Conservation (phyloP, 2,888 invertebrate genomes). For the Atrina japonica region DNA sequence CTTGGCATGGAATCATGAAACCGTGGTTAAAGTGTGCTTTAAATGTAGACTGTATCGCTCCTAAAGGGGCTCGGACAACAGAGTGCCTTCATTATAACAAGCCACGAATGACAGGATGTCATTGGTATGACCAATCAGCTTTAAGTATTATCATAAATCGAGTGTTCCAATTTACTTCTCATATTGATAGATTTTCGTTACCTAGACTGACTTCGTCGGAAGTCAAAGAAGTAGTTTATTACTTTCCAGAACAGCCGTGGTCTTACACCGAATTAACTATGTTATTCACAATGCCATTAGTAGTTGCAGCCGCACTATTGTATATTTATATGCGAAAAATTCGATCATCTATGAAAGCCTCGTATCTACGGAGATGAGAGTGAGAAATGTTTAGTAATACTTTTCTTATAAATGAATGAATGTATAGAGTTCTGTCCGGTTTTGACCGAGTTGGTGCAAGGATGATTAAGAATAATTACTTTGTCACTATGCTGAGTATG, state of each 20-base stretch:
- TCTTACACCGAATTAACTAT: slow-evolving; percentile 61
- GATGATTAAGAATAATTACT: too few species aligned
- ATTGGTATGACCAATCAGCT: slow-evolving; percentile 70
- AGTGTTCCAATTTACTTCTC: slow-evolving; percentile 58
- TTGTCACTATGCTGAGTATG: too few species aligned
- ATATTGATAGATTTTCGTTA: slow-evolving; percentile 57
- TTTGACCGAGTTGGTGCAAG: too few species aligned
- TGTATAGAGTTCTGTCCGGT: too few species aligned
- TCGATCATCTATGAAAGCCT: background rate
- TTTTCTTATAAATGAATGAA: too few species aligned
- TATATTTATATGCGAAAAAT: slow-evolving; percentile 22
- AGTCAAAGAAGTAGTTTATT: slow-evolving; percentile 50
- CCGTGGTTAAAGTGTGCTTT: slow-evolving; percentile 73
- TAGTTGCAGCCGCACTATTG: slow-evolving; percentile 16
- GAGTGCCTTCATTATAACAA: slow-evolving; percentile 67
- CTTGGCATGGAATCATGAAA: slow-evolving; percentile 67
- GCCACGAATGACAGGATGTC: slow-evolving; percentile 72
- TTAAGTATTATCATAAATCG: slow-evolving; percentile 69
- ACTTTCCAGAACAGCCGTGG: slow-evolving; percentile 72
- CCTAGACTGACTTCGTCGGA: slow-evolving; percentile 54
- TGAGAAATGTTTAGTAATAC: too few species aligned
- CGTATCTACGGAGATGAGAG: slow-evolving; percentile 6
- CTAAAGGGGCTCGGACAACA: slow-evolving; percentile 53
- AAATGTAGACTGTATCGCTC: slow-evolving; percentile 65
- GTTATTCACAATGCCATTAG: slow-evolving; percentile 46